phyloP scores from a whole-genome alignment of 92 coral and sea anemone genomes.

The Ricordea florida region DNA sequence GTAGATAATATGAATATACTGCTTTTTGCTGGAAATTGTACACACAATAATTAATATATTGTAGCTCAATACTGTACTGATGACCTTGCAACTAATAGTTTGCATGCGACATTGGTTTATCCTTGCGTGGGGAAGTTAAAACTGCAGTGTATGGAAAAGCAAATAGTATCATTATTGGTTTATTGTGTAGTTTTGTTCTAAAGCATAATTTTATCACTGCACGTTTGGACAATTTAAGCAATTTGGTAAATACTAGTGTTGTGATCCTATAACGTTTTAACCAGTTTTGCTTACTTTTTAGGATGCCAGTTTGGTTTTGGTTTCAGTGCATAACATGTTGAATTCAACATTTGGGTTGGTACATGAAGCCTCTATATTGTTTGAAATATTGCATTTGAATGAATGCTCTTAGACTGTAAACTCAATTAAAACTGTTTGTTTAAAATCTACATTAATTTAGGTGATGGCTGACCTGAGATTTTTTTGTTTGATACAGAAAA shows the following conservation, averaged over 20 bases:
- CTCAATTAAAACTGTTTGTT: neutral
- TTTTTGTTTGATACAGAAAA: neutral
- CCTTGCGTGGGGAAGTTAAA: too few relatives aligned
- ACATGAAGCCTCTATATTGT: neutral
- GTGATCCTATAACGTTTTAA: neutral
- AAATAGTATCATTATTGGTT: too few relatives aligned
- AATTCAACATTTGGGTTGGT: slow-evolving; percentile 80
- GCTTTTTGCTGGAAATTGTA: too few relatives aligned
- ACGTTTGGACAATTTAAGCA: neutral
- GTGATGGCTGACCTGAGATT: neutral
- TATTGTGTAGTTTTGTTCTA: too few relatives aligned
- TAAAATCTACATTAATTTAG: neutral
- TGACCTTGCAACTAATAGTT: too few relatives aligned
- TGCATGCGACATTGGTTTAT: too few relatives aligned
- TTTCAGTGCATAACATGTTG: slow-evolving; percentile 78
- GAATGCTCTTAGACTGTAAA: neutral
- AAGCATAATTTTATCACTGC: too few relatives aligned
- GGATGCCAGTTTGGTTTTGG: slow-evolving; percentile 86
- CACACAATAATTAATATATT: too few relatives aligned
- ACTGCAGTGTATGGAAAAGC: too few relatives aligned
- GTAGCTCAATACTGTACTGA: too few relatives aligned
- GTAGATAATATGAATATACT: too few relatives aligned
- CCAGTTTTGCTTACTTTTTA: slow-evolving; percentile 16
- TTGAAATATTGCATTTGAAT: neutral
- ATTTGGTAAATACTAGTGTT: neutral